Base-by-base conservation (phyloP, 2,113 vertebrate species). In the Alces alces region DNA sequence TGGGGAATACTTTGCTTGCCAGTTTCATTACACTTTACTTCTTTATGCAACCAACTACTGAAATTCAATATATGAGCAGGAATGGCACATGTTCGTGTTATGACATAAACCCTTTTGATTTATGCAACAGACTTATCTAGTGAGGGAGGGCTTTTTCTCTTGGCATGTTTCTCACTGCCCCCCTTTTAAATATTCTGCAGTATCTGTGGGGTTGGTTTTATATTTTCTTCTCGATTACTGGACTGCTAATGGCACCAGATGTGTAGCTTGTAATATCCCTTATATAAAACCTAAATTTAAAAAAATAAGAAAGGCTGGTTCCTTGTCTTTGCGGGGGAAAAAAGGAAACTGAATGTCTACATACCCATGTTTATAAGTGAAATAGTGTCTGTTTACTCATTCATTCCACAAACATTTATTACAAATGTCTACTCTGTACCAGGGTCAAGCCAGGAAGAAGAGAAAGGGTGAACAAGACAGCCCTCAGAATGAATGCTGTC, bases 11-110 rank as follows among this genome's bases (percentile, higher is more conserved):
- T 98, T 98, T 98, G 96, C 98, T 98, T 98, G 97, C 98, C 98
- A 98, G 98, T 98, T 99, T 99, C 98, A 99, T 98, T 99, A 98
- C 98, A 98, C 96, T 98, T 99, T 97, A 98, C 98, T 99, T 98
- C 98, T 99, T 99, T 99, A 99, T 99, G 98, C 98, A 99, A 98
- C 97, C 97, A 97, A 98, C 98, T 98, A 98, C 98, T 98, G 99
- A 99, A 99, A 99, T 98, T 98, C 98, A 99, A 98, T 99, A 98
- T 98, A 98, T 33, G 95, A 98, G 98, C 97, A 98, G 97, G 97
- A 98, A 98, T 96, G 96, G 98, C 97, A 98, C 98, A 98, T 98
- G 98, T 95, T 99, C 98, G 33, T 98, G 98, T 98, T 98, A 98
- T 98, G 98, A 99, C 98, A 99, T 78, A 99, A 98, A 98, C 93